Evolutionary conservation across 53 echinoderm and acorn worm species (phyloP), one percentile per base, ranked within the genome.

Genomic region (Paelopatides confundens): DNA sequence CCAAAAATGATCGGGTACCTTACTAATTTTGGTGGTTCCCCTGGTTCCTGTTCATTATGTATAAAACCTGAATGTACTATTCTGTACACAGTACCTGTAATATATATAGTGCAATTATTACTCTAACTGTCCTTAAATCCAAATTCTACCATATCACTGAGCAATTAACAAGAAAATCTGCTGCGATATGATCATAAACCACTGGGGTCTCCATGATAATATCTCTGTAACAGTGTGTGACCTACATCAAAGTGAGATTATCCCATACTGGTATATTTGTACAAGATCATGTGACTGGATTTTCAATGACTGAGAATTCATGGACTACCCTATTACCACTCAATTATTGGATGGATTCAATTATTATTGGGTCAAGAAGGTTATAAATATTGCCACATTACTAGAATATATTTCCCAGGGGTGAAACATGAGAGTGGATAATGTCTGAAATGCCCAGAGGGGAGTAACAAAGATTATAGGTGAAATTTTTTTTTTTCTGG

Each of bases 301-400:
- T 58, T 23, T 58, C n/a, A 21, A 23, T 58, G 58, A 18, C n/a
- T 58, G 58, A 14, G 48, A n/a, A n/a, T 1, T 58, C 58, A 58
- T 23, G 58, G 58, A 58, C 58, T 58, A 21, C 6, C 48, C 58
- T n/a, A 43, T 43, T 18, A 58, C 58, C 21, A 54, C 54, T n/a
- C 26, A 74, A 40, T 74, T 27, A 74, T 74, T 74, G 74, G 74
- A 74, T n/a, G 39, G 74, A 74, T 74, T 74, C 74, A 74, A 74
- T 74, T 74, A 74, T 46, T 74, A 74, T 3, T 74, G 27, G 74
- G 74, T 74, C 74, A 74, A 74, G 46, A 40, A 24, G 74, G 47
- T 74, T 23, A 46, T 46, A 27, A 40, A 74, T 21, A 39, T 74
- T 39, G 39, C 74, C 74, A 74, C 74, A 74, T 74, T 74, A 74